Evolutionary conservation across 2,888 invertebrate species (phyloP).

Genomic region (Sesia apiformis): DNA sequence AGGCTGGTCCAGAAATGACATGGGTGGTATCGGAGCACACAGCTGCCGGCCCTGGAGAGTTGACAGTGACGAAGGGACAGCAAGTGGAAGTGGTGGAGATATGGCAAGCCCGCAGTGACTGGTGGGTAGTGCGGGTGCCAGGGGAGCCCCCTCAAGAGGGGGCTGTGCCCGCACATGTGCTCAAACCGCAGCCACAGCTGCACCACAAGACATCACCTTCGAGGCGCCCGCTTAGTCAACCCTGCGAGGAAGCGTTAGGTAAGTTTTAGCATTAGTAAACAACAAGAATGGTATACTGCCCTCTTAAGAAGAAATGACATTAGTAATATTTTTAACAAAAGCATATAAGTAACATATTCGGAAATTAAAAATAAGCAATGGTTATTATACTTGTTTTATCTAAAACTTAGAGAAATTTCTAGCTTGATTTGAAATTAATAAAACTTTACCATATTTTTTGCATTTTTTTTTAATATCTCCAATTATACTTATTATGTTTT

Average conservation of each 20-base stretch:
- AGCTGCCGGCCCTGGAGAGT: conserved; percentile 84
- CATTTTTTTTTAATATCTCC: too few relatives aligned
- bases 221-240: conserved; percentile 53
- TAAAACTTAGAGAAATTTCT: too few relatives aligned
- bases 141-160: conserved; percentile 82
- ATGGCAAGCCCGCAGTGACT: conserved; percentile 79
- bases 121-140: conserved; percentile 80
- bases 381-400: too few relatives aligned
- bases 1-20: conserved; percentile 91
- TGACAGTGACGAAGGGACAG: conserved; percentile 91
- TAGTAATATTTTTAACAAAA: too few relatives aligned
- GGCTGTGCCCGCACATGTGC: conserved; percentile 84
- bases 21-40: conserved; percentile 92
- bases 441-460: too few relatives aligned
- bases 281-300: too few relatives aligned
- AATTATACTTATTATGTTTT: too few relatives aligned
- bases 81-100: conserved; percentile 94
- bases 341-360: too few relatives aligned
- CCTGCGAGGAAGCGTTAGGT: conserved; percentile 62
- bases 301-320: too few relatives aligned
- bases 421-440: too few relatives aligned
- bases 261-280: conserved; percentile 35
- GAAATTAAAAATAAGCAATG: too few relatives aligned
- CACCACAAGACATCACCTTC: conserved; percentile 58
- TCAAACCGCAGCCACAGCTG: conserved; percentile 68